Percentiles rank a stretch among this genome's conserved stretches.
These are phyloP conservation scores for Pomacea maculata DNA, from an alignment of 1,140 invertebrate species.

Conservation along the genomic window DNA sequence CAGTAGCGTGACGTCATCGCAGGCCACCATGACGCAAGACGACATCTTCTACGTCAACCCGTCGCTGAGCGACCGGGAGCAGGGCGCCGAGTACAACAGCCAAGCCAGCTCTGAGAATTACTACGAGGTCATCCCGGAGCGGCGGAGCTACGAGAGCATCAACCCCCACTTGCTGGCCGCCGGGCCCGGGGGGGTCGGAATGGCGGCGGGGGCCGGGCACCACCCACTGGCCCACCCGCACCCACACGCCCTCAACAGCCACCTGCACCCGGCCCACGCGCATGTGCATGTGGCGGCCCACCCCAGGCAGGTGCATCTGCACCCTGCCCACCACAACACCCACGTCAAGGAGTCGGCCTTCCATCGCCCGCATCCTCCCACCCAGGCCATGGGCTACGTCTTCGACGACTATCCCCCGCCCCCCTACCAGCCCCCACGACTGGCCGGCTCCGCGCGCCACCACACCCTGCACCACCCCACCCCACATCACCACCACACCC, in stretches of 20 bases:
- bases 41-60: constrained; percentile 63
- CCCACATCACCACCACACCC: constrained; percentile 24
- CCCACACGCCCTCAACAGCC: constrained; percentile 23
- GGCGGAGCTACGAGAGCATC: constrained; percentile 60
- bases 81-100: constrained; percentile 51
- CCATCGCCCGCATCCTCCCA: constrained; percentile 9
- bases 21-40: constrained; percentile 62
- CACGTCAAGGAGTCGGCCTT: constrained; percentile 30
- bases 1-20: constrained; percentile 59
- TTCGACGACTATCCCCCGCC: constrained; percentile 59
- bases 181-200: constrained; percentile 25
- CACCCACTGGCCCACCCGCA: constrained; percentile 20
- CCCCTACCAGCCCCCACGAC: constrained; percentile 53
- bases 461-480: constrained; percentile 15
- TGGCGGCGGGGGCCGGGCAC: constrained; percentile 9
- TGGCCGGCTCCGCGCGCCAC: constrained; percentile 15
- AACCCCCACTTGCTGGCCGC: constrained; percentile 46
- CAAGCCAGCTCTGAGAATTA: constrained; percentile 61
- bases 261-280: constrained; percentile 24
- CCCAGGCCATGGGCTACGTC: constrained; percentile 23
- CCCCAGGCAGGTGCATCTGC: constrained; percentile 1
- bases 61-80: constrained; percentile 55
- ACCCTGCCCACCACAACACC: constrained; percentile 15
- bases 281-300: constrained; percentile 15
- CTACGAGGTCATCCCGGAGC: constrained; percentile 61